These are phyloP conservation scores for Polyodon spathula DNA, from an alignment of 2,113 vertebrate genomes.

Conservation along the genomic window DNA sequence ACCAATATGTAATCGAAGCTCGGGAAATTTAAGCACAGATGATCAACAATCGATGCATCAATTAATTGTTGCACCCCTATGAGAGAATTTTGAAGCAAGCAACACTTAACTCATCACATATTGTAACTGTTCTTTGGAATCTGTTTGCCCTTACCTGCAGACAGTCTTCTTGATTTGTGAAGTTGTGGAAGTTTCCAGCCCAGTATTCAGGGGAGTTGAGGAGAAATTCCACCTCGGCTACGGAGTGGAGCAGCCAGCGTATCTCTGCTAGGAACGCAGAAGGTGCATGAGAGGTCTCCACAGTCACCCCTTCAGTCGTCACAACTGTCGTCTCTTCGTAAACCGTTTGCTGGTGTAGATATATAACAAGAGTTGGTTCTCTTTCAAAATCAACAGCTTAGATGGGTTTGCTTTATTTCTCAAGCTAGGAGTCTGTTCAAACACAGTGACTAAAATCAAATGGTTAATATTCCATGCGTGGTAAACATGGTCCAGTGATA, in stretches of 20 bases:
- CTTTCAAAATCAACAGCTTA: too few relatives aligned
- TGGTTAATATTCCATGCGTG: too few relatives aligned
- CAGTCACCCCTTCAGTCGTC: constrained; percentile 53
- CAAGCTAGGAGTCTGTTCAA: too few relatives aligned
- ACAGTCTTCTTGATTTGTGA: constrained; percentile 78
- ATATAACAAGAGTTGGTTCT: constrained; percentile 42
- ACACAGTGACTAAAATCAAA: too few relatives aligned
- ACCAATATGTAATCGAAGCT: too few relatives aligned
- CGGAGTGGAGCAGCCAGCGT: constrained; percentile 64
- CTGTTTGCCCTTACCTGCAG: constrained; percentile 69
- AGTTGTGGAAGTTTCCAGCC: constrained; percentile 73
- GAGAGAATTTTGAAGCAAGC: too few relatives aligned
- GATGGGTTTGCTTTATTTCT: too few relatives aligned
- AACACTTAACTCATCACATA: too few relatives aligned
- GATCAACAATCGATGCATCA: too few relatives aligned
- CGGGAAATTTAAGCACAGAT: too few relatives aligned
- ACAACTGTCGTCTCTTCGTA: constrained; percentile 49
- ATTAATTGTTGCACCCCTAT: too few relatives aligned
- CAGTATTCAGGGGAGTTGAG: constrained; percentile 79
- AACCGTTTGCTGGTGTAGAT: constrained; percentile 65
- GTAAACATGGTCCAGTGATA: too few relatives aligned
- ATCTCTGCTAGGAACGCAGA: constrained; percentile 74
- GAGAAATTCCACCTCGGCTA: constrained; percentile 76
- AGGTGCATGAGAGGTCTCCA: constrained; percentile 70
- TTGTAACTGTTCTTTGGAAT: not conserved